These are phyloP conservation scores for Ferrisia virgata DNA, from an alignment of 2,888 invertebrate genomes.

Conservation along the genomic window DNA sequence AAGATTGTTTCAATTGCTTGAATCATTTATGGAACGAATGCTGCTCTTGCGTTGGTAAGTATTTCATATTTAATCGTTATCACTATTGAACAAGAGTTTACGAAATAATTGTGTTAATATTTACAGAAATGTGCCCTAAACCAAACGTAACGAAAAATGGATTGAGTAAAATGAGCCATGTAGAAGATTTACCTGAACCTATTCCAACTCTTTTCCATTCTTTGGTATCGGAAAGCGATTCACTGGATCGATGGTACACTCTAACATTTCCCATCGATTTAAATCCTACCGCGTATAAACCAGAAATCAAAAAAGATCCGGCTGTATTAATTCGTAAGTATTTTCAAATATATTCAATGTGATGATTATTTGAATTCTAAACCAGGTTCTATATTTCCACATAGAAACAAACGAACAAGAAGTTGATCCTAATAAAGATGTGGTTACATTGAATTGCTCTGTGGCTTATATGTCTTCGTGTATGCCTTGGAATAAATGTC, in stretches of 20 bases:
- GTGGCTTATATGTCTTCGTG: constrained; percentile 88
- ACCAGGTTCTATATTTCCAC: too few relatives aligned
- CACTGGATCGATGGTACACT: constrained; percentile 76
- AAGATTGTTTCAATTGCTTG: constrained; percentile 87
- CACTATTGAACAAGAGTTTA: not conserved
- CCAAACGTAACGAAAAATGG: constrained; percentile 70
- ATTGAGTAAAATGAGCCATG: constrained; percentile 78
- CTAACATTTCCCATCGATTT: constrained; percentile 76
- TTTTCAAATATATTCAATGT: not conserved
- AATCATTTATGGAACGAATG: constrained; percentile 87
- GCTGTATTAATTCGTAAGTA: not conserved
- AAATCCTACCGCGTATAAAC: constrained; percentile 64
- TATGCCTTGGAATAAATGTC: constrained; percentile 83
- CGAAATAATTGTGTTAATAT: constrained; percentile 9
- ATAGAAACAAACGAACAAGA: constrained; percentile 51
- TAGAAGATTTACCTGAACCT: constrained; percentile 78
- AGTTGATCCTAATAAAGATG: constrained; percentile 53
- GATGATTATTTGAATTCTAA: not conserved
- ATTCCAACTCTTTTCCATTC: constrained; percentile 80
- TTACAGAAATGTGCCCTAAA: constrained; percentile 82
- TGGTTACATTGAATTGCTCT: constrained; percentile 76
- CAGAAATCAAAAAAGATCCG: constrained; percentile 53
- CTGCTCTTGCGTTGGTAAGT: constrained; percentile 94
- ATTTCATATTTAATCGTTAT: not conserved
- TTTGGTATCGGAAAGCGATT: constrained; percentile 66